phyloP scores from a whole-genome alignment of 2,888 invertebrate species.

The Neoascia interrupta region DNA sequence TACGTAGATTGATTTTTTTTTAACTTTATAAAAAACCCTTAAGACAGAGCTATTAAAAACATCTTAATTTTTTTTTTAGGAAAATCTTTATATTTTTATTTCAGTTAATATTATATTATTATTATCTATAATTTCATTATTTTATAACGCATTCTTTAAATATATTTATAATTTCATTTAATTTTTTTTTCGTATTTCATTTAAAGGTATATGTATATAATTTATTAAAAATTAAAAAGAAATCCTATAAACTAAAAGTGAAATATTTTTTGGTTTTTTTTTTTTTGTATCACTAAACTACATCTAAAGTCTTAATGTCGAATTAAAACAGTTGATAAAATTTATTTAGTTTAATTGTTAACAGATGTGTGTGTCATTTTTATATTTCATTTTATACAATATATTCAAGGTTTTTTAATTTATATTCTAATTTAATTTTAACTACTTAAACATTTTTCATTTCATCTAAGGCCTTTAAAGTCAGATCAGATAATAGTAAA shows the following conservation, averaged over 20 bases:
- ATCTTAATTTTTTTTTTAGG: neutral
- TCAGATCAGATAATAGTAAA: conserved; percentile 60
- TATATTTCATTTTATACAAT: no score
- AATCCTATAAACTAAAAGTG: neutral
- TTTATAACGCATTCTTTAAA: neutral
- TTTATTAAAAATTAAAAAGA: conserved; percentile 7
- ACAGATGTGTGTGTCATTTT: conserved; percentile 19
- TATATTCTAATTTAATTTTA: conserved; percentile 18
- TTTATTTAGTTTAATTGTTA: conserved; percentile 8
- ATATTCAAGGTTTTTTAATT: no score
- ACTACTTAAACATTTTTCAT: conserved; percentile 29
- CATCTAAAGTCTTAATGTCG: neutral
- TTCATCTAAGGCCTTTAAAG: conserved; percentile 65
- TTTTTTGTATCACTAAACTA: conserved; percentile 8
- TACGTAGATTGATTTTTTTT: no score
- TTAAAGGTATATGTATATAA: no score
- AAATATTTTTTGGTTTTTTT: conserved; percentile 10
- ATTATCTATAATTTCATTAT: neutral
- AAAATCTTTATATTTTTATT: neutral
- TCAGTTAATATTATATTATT: neutral
- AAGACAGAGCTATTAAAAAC: no score
- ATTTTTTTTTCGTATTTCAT: neutral
- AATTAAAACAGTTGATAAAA: conserved; percentile 11
- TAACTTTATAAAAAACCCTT: no score
- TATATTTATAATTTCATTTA: conserved; percentile 3